Evolutionary conservation across 64 coral and sea anemone genomes (phyloP).

Genomic region (Dendronephthya gigantea): DNA sequence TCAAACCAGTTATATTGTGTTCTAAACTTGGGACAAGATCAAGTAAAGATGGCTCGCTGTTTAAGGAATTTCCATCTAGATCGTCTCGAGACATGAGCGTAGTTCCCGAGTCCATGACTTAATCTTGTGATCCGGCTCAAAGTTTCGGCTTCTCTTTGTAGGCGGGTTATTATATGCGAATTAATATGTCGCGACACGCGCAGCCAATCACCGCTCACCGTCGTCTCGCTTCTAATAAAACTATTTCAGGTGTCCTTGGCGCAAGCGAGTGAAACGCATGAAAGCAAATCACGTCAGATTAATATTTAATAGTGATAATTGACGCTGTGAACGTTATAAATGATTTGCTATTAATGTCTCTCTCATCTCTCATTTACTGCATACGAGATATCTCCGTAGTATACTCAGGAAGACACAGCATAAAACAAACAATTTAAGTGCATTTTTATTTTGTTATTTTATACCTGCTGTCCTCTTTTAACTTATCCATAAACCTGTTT

Average conservation of each 20-base stretch:
- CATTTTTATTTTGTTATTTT: background rate
- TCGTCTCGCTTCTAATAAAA: background rate
- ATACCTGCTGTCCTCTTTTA: background rate
- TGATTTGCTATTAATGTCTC: background rate
- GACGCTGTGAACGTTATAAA: background rate
- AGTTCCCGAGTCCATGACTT: background rate
- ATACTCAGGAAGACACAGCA: background rate
- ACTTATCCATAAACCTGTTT: background rate
- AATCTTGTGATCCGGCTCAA: slow-evolving; percentile 6
- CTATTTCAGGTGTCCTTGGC: background rate
- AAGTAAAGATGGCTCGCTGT: slow-evolving; percentile 43
- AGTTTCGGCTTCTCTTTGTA: background rate
- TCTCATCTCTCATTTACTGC: background rate
- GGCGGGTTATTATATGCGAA: background rate
- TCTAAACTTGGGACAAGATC: slow-evolving; percentile 97
- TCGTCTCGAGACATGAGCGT: background rate
- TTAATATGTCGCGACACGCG: background rate
- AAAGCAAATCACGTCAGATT: slow-evolving; percentile 4
- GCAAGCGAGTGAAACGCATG: background rate
- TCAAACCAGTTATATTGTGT: slow-evolving; percentile 75
- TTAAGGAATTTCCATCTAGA: background rate
- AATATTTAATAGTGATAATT: slow-evolving; percentile 24
- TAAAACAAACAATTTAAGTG: background rate
- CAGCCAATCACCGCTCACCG: background rate
- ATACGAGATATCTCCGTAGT: background rate